Conservation (phyloP, 2,888 invertebrate species). For the Drepana falcataria region DNA sequence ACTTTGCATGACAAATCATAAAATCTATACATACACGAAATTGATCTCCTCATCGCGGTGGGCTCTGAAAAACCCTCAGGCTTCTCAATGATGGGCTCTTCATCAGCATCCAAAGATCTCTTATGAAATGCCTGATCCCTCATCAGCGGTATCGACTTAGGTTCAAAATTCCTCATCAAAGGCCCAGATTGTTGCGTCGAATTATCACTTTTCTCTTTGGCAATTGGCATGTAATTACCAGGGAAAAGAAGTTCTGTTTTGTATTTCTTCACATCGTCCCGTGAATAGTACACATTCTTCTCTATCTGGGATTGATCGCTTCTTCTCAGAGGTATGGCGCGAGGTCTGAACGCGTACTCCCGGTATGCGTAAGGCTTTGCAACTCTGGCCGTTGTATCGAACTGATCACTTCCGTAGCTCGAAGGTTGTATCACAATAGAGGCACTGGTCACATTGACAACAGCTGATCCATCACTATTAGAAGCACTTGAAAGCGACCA, state of each 20-base stretch:
- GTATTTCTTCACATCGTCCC: conserved; percentile 41
- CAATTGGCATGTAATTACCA: conserved; percentile 71
- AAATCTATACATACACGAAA: conserved; percentile 52
- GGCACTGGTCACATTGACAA: conserved; percentile 59
- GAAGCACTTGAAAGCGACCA: conserved; percentile 52
- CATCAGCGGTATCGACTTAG: background rate
- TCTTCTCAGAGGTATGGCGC: conserved; percentile 48
- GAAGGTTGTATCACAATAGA: conserved; percentile 56
- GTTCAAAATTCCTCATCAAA: no score
- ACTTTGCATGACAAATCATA: background rate
- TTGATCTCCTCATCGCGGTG: conserved; percentile 56
- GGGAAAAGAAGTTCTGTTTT: conserved; percentile 66
- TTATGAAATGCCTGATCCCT: conserved; percentile 50
- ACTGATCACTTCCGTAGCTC: conserved; percentile 29
- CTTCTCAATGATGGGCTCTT: conserved; percentile 52
- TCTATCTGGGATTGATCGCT: conserved; percentile 40
- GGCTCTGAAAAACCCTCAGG: conserved; percentile 49
- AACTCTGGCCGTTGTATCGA: conserved; percentile 29
- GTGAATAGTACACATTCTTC: conserved; percentile 51
- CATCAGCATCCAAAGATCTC: conserved; percentile 49
- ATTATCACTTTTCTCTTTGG: conserved; percentile 63
- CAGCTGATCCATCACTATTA: conserved; percentile 50
- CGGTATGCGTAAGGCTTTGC: conserved; percentile 31
- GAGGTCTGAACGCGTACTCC: conserved; percentile 57
- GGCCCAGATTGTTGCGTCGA: conserved; percentile 6